A percentile compares a stretch with the other conserved stretches of the same genome.
phyloP scores from a whole-genome alignment of 2,797 vertebrate genomes.

The Poeciliopsis presidionis region DNA sequence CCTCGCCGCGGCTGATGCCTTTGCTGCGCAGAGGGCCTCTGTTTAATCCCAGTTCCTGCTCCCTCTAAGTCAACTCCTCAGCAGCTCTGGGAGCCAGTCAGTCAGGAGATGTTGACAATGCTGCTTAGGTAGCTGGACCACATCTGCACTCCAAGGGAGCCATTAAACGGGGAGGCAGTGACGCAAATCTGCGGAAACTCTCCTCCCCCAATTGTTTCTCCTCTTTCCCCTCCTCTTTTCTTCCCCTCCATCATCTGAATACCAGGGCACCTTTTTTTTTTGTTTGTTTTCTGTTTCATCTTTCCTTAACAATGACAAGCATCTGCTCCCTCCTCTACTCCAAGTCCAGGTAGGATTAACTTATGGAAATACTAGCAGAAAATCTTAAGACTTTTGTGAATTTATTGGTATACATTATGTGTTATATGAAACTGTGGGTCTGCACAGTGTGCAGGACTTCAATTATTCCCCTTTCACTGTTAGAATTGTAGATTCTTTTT shows the following conservation, averaged over 20 bases:
- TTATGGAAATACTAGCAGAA: conserved; percentile 28
- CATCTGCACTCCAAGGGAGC: conserved; percentile 86
- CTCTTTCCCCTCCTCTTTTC: conserved; percentile 15
- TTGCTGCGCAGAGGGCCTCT: conserved; percentile 20
- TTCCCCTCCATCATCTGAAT: conserved; percentile 71
- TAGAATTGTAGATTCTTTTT: conserved; percentile 20
- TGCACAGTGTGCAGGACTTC: conserved; percentile 21
- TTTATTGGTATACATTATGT: conserved; percentile 28
- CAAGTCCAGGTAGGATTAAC: conserved; percentile 92
- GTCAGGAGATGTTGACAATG: conserved; percentile 62
- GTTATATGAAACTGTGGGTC: conserved; percentile 5
- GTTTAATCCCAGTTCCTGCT: conserved; percentile 52
- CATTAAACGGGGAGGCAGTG: conserved; percentile 79
- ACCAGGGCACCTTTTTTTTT: conserved; percentile 74
- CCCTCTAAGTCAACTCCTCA: conserved; percentile 57
- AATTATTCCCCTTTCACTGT: conserved; percentile 15
- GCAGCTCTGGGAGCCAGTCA: conserved; percentile 64
- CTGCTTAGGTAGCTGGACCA: conserved; percentile 85
- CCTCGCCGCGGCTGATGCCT: conserved; percentile 12
- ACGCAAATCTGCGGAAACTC: conserved; percentile 50
- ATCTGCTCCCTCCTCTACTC: conserved; percentile 96
- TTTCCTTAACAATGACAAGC: conserved; percentile 88
- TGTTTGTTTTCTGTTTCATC: conserved; percentile 75
- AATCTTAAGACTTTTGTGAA: conserved; percentile 29
- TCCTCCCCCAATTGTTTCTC: conserved; percentile 59